These are phyloP conservation scores for Oncorhynchus clarkii DNA, from an alignment of 2,113 vertebrate species.

Conservation along the genomic window DNA sequence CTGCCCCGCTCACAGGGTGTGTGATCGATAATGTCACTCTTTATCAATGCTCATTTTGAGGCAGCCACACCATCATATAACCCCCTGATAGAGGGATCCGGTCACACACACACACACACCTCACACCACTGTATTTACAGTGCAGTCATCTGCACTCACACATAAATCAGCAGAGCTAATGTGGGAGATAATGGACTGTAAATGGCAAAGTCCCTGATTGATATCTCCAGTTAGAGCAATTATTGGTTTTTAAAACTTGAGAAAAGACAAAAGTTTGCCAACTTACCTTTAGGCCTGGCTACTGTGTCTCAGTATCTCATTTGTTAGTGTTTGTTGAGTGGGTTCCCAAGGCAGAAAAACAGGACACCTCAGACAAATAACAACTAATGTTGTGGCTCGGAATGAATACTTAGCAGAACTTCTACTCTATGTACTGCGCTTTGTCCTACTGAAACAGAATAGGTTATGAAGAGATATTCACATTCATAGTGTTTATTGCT, in stretches of 20 bases:
- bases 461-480: constrained; percentile 39
- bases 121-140: constrained; percentile 50
- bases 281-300: constrained; percentile 47
- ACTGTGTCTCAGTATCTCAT: constrained; percentile 54
- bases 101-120: constrained; percentile 4
- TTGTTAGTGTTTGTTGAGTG: constrained; percentile 67
- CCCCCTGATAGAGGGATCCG: constrained; percentile 49
- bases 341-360: constrained; percentile 64
- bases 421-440: constrained; percentile 48
- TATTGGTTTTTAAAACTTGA: constrained; percentile 68
- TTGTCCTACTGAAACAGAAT: constrained; percentile 36
- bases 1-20: constrained; percentile 49
- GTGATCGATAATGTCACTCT: constrained; percentile 72
- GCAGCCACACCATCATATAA: constrained; percentile 61
- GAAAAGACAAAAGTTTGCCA: constrained; percentile 57
- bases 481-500: constrained; percentile 22
- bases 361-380: constrained; percentile 65
- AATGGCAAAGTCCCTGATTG: constrained; percentile 72
- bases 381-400: constrained; percentile 59
- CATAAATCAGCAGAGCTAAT: constrained; percentile 72
- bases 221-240: constrained; percentile 74
- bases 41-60: constrained; percentile 71
- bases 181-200: constrained; percentile 74
- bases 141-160: constrained; percentile 55
- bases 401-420: constrained; percentile 60